phyloP scores from a whole-genome alignment of 1,140 invertebrate species.

The Stegodyphus mimosarum region DNA sequence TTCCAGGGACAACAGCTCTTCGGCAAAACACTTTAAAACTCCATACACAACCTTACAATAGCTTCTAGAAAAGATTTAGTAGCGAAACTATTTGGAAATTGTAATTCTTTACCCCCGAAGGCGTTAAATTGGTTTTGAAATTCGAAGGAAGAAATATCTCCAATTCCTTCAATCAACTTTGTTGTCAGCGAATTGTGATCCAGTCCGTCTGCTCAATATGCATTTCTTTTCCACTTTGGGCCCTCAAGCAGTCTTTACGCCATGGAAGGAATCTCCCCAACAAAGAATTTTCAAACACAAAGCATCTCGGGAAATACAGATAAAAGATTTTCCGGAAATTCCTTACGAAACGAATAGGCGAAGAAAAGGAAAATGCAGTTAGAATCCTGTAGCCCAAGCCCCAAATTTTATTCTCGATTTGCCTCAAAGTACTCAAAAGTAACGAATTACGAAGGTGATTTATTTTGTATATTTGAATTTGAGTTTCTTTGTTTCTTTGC shows the following conservation, averaged over 20 bases:
- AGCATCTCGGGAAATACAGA: background rate
- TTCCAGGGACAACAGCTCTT: no score
- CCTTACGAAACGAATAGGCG: background rate
- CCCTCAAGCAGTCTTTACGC: background rate
- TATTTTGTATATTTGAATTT: no score
- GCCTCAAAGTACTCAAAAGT: no score
- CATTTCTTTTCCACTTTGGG: background rate
- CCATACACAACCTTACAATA: no score
- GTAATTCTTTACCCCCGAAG: slow-evolving; percentile 24
- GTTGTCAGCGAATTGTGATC: slow-evolving; percentile 23
- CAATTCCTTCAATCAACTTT: slow-evolving; percentile 23
- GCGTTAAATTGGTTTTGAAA: slow-evolving; percentile 25
- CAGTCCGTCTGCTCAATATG: slow-evolving; percentile 1
- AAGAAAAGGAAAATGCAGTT: background rate
- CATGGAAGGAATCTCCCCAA: background rate
- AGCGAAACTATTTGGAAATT: slow-evolving; percentile 30
- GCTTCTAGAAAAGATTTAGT: no score
- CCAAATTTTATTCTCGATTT: no score
- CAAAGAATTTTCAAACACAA: slow-evolving; percentile 8
- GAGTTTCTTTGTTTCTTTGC: no score
- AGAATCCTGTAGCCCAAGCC: no score
- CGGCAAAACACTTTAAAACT: no score
- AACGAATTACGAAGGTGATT: no score
- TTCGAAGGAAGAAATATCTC: slow-evolving; percentile 1
- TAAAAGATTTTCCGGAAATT: background rate